Evolutionary conservation across 2,113 vertebrate species (phyloP).

Genomic region (Cepphus grylle): DNA sequence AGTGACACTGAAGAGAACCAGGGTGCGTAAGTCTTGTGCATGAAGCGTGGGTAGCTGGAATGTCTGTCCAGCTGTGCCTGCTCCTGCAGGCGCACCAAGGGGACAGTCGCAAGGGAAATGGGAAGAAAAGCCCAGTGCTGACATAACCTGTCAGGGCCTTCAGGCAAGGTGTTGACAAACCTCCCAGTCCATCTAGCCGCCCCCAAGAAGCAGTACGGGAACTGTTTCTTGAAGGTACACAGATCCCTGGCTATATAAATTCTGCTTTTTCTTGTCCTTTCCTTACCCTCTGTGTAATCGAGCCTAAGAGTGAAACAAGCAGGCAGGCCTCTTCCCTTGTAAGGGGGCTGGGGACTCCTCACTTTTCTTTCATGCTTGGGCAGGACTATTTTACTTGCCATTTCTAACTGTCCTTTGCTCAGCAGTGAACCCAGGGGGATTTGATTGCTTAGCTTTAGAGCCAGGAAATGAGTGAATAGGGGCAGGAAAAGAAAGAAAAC

Average conservation of each 20-base stretch:
- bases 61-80: not conserved
- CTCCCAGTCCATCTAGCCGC: not conserved
- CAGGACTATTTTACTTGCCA: not conserved
- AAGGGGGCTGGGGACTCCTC: not conserved
- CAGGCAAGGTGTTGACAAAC: not conserved
- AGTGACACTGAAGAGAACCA: not conserved
- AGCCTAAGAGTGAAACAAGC: not conserved
- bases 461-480: not conserved
- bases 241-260: not conserved
- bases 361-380: not conserved
- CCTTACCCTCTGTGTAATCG: not conserved
- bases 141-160: not conserved
- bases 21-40: rapidly evolving
- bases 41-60: not conserved
- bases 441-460: not conserved
- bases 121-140: not conserved
- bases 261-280: not conserved
- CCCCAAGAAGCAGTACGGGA: not conserved
- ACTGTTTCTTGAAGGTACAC: not conserved
- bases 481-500: not conserved
- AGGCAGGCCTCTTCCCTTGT: too few species aligned
- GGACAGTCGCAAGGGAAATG: not conserved
- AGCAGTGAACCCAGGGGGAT: not conserved
- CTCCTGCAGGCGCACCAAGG: not conserved
- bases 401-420: not conserved